Evolutionary conservation across 1,140 invertebrate species (phyloP).

Genomic region (Drosophila pandora): DNA sequence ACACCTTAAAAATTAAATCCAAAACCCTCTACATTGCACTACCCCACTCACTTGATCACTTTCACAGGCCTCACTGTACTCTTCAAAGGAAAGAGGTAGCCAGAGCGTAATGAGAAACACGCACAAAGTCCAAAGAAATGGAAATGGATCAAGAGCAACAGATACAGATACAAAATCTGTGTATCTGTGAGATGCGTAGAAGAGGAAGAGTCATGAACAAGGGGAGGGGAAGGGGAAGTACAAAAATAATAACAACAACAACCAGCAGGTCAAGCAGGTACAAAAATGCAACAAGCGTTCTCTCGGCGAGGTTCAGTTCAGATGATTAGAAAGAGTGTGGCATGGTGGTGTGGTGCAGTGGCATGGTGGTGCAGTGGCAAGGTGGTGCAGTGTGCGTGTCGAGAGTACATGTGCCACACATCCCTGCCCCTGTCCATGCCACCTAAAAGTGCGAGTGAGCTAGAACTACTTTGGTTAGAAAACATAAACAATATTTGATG

Average conservation of each 20-base stretch:
- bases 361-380: too few species aligned
- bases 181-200: neutral
- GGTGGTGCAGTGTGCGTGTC: conserved; percentile 55
- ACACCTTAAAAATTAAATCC: too few species aligned
- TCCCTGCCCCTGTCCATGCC: neutral
- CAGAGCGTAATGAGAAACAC: conserved; percentile 72
- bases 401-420: conserved; percentile 7
- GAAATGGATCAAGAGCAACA: conserved; percentile 77
- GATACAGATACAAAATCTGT: conserved; percentile 40
- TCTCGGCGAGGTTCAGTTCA: conserved; percentile 46
- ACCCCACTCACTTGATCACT: too few species aligned
- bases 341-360: too few species aligned
- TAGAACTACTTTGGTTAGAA: conserved; percentile 55
- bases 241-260: conserved; percentile 23
- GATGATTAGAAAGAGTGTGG: conserved; percentile 71
- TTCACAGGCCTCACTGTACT: conserved; percentile 8
- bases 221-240: neutral
- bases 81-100: conserved; percentile 10
- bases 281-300: conserved; percentile 79
- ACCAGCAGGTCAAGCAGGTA: conserved; percentile 74
- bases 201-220: neutral
- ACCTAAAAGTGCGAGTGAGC: neutral
- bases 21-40: too few species aligned
- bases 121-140: conserved; percentile 78
- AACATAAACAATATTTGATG: conserved; percentile 82